Evolutionary conservation across 2,888 invertebrate genomes (phyloP).

Genomic region (Psylliodes chrysocephalus): DNA sequence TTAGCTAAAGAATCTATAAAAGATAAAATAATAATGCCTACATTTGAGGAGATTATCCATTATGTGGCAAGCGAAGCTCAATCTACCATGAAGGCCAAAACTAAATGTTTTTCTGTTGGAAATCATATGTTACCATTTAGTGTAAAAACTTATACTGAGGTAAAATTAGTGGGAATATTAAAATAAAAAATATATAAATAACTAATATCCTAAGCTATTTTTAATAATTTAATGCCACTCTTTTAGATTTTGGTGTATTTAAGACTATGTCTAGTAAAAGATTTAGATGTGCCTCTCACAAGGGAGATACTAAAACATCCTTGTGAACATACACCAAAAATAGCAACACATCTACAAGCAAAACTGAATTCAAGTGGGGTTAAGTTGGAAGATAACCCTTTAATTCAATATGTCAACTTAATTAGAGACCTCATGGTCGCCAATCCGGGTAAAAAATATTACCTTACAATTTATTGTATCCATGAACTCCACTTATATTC

Average conservation of each 20-base stretch:
- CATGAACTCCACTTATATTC: not conserved
- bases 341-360: constrained; percentile 63
- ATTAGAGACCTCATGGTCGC: constrained; percentile 74
- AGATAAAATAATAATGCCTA: constrained; percentile 70
- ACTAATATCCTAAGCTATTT: not conserved
- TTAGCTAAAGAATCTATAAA: constrained; percentile 51
- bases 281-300: constrained; percentile 69
- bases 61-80: constrained; percentile 77
- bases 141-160: constrained; percentile 78
- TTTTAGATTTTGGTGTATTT: constrained; percentile 81
- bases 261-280: constrained; percentile 79
- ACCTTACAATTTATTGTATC: not conserved
- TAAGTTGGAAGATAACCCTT: constrained; percentile 66
- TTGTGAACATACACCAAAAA: constrained; percentile 72
- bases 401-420: constrained; percentile 76
- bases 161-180: too few species aligned
- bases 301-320: constrained; percentile 70
- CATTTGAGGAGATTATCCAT: constrained; percentile 77
- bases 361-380: constrained; percentile 59
- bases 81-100: constrained; percentile 70
- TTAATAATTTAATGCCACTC: constrained; percentile 5
- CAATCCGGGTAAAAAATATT: constrained; percentile 71
- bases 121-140: constrained; percentile 79
- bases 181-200: too few species aligned
- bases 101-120: constrained; percentile 71